Evolutionary conservation across 2,888 invertebrate genomes (phyloP).

Genomic region (Gymnosoma rotundatum): DNA sequence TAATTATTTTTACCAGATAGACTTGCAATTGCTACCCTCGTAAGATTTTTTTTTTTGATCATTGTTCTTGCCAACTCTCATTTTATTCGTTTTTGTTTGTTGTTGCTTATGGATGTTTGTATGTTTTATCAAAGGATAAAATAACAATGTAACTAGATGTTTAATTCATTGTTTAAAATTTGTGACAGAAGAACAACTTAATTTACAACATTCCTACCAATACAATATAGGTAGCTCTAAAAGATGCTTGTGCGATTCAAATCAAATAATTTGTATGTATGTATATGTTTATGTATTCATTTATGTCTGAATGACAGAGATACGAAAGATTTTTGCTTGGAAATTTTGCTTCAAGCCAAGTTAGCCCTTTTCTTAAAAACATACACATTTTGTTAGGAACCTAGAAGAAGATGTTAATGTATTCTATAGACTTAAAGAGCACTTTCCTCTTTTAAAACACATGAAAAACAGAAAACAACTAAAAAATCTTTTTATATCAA

Average conservation of each 20-base stretch:
- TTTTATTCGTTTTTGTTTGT: slow-evolving; percentile 1
- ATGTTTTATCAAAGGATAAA: slow-evolving; percentile 55
- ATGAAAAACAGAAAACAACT: slow-evolving; percentile 37
- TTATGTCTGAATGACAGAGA: not conserved
- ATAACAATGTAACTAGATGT: slow-evolving; percentile 49
- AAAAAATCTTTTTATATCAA: slow-evolving; percentile 55
- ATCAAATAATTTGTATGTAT: too few species aligned
- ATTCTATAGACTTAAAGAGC: slow-evolving; percentile 14
- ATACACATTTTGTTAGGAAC: not conserved
- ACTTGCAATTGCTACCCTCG: too few species aligned
- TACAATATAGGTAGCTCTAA: not conserved
- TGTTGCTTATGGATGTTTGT: not conserved
- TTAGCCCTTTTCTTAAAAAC: slow-evolving; percentile 12
- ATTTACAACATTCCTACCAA: slow-evolving; percentile 54
- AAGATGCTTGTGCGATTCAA: not conserved
- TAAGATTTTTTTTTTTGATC: too few species aligned
- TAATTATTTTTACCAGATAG: too few species aligned
- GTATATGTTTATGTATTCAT: too few species aligned
- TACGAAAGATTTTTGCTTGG: slow-evolving; percentile 50
- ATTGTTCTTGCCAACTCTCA: not conserved
- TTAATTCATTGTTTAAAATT: slow-evolving; percentile 62
- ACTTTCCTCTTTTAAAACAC: slow-evolving; percentile 44
- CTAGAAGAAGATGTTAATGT: not conserved
- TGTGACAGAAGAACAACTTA: slow-evolving; percentile 63
- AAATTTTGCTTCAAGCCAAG: slow-evolving; percentile 53